phyloP scores from a whole-genome alignment of 2,888 invertebrate species.

The Brachyopa scutellaris region DNA sequence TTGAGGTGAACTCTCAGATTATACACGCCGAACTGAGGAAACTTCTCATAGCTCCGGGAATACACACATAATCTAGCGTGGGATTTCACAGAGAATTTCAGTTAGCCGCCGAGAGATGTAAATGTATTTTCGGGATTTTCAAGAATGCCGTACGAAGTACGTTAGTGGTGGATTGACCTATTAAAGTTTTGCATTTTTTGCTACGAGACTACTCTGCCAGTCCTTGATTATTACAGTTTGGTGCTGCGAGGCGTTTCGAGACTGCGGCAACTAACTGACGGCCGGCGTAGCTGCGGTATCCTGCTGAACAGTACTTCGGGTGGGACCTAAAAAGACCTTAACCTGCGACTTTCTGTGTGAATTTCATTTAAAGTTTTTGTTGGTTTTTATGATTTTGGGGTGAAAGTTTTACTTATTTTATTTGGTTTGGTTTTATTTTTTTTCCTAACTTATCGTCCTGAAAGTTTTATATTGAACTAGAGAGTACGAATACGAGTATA shows the following conservation, averaged over 20 bases:
- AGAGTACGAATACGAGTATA: no score
- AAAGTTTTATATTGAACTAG: constrained; percentile 1
- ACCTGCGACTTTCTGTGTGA: neutral
- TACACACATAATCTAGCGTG: constrained; percentile 15
- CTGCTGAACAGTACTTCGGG: neutral
- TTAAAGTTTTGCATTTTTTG: constrained; percentile 12
- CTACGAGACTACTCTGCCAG: neutral
- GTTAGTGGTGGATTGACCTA: constrained; percentile 13
- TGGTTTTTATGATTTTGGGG: constrained; percentile 2
- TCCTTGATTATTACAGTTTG: constrained; percentile 5
- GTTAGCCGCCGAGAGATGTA: neutral
- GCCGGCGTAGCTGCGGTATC: neutral
- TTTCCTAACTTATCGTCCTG: neutral
- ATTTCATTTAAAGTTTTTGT: constrained; percentile 33
- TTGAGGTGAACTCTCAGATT: constrained; percentile 27
- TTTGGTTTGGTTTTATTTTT: neutral
- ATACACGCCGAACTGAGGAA: neutral
- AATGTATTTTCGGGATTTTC: constrained; percentile 16
- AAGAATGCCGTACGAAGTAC: neutral
- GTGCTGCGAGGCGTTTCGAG: neutral
- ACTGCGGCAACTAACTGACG: no score
- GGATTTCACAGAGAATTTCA: neutral
- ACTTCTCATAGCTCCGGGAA: neutral
- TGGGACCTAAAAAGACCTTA: constrained; percentile 2
- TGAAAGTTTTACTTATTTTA: constrained; percentile 8